Conservation (phyloP, 2,113 vertebrate genomes). For the Burhinus oedicnemus region DNA sequence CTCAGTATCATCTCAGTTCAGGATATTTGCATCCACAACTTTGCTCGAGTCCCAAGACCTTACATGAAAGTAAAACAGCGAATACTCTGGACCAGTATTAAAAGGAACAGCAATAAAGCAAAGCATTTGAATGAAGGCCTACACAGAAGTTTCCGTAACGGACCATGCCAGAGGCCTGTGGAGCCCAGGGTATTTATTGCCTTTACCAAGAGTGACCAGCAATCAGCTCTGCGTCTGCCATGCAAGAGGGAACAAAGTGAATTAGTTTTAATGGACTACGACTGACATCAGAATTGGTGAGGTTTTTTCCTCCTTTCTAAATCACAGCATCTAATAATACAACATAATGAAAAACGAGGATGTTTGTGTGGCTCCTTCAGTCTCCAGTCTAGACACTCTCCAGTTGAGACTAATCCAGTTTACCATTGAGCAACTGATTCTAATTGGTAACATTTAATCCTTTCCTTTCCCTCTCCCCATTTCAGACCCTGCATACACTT, state of each 20-base stretch:
- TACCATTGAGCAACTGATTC: conserved; percentile 14
- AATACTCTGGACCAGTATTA: neutral
- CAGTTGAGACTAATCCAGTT: conserved; percentile 43
- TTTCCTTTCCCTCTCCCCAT: neutral
- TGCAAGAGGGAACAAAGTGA: conserved; percentile 7
- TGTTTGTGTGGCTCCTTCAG: neutral
- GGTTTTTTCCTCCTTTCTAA: conserved; percentile 22
- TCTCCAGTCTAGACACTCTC: conserved; percentile 46
- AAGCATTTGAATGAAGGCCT: neutral
- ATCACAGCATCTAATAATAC: neutral
- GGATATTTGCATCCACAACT: neutral
- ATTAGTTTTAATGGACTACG: conserved; percentile 17
- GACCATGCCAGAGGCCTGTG: neutral
- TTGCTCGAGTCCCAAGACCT: neutral
- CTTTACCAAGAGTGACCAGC: neutral
- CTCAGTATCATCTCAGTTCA: neutral
- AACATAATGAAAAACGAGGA: neutral
- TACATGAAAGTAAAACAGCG: neutral
- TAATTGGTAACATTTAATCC: conserved; percentile 28
- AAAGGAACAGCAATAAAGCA: neutral
- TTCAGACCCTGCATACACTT: neutral
- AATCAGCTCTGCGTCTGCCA: neutral
- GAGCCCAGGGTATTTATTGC: neutral
- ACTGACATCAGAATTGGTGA: conserved; percentile 3
- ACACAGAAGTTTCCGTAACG: neutral